Evolutionary conservation across 1,140 invertebrate genomes (phyloP).

Genomic region (Danaus melanippus): DNA sequence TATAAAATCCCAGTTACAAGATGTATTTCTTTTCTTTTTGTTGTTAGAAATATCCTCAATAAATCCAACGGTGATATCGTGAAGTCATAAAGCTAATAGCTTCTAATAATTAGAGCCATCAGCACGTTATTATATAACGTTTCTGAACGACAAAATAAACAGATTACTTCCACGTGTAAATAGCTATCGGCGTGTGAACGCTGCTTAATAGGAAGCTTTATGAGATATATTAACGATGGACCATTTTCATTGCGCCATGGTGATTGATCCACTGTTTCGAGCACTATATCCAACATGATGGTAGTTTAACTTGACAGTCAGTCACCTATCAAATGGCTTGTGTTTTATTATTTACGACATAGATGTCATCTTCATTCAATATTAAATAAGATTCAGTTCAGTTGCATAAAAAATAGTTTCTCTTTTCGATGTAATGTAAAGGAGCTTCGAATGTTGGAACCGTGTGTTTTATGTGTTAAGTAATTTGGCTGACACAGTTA

Average conservation of each 20-base stretch:
- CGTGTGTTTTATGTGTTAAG: constrained; percentile 18
- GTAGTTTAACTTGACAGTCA: no score
- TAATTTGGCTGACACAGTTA: constrained; percentile 20
- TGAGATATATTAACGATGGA: constrained; percentile 6
- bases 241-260: constrained; percentile 12
- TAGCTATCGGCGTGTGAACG: constrained; percentile 17
- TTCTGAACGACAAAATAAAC: constrained; percentile 26
- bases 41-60: no score
- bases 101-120: constrained; percentile 19
- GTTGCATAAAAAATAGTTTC: no score
- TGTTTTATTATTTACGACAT: no score
- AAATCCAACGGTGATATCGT: no score
- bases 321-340: no score
- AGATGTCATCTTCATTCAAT: no score
- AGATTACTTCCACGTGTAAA: constrained; percentile 23
- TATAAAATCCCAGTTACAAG: no score
- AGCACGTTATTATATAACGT: constrained; percentile 24
- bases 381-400: no score
- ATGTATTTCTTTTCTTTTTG: no score
- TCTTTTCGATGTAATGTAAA: no score
- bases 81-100: constrained; percentile 20
- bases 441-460: constrained; percentile 4
- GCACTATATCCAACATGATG: no score
- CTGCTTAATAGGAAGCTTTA: constrained; percentile 16
- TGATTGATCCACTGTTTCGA: constrained; percentile 2